Evolutionary conservation across 1,140 invertebrate genomes (phyloP), one percentile per base, ranked within the genome.

Genomic region (Anoplophora glabripennis): DNA sequence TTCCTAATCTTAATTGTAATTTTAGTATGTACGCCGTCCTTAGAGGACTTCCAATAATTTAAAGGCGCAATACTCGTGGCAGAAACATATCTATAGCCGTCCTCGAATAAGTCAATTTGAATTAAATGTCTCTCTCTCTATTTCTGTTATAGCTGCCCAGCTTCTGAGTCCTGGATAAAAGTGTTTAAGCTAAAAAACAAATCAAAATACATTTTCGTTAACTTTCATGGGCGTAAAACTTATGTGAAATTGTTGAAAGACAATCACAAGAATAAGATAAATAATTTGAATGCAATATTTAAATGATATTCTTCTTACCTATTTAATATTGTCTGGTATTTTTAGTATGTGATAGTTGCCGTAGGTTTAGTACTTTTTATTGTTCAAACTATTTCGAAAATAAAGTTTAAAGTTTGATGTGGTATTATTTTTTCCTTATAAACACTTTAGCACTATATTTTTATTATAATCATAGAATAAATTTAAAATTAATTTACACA

Each of bases 21-120:
- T 28, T 28, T 28, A 28, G 21, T 28, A 2, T 28, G 21, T 28
- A 28, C 21, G 21, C 21, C 21, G 21, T 28, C 21, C 21, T 28
- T 28, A 28, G 2, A 28, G 21, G 21, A 28, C 21, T 28, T 28
- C 21, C 21, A 28, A 3, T 28, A 28, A 28, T 28, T 28, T 28
- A 28, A 3, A 28, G 21, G 21, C 21, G 21, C 21, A 28, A 28
- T 28, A 28, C 21, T 46, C 33, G 15, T 44, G 21, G 41, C 40
- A 54, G 53, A 37, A 44, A 54, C 53, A 44, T 54, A 54, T 54
- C 53, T 17, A 54, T 18, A 42, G 40, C 53, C 53, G 53, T 54
- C 53, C 53, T 54, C 2, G 11, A 15, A 11, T 17, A 12, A 0
- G 53, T 54, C 53, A 44, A 44, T 33, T 53, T 53, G 14, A 47